Percentiles rank a stretch among this genome's conserved stretches.
These are phyloP conservation scores for Aethina tumida DNA, from an alignment of 1,140 invertebrate species.

Conservation along the genomic window DNA sequence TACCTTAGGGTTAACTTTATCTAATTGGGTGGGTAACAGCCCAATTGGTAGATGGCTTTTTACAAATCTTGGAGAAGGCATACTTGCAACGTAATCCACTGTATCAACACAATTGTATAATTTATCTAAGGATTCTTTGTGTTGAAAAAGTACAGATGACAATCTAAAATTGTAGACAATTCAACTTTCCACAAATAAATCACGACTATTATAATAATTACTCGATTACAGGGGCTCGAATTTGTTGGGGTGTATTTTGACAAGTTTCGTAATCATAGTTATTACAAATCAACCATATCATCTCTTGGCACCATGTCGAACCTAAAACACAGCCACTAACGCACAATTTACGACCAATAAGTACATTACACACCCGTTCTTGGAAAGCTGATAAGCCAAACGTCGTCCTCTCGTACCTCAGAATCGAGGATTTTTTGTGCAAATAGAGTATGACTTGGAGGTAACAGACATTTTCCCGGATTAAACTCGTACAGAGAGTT, in stretches of 20 bases:
- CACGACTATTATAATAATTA: slow-evolving; percentile 22
- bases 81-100: slow-evolving; percentile 55
- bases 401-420: slow-evolving; percentile 56
- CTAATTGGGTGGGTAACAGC: slow-evolving; percentile 58
- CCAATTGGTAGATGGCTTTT: slow-evolving; percentile 73
- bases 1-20: slow-evolving; percentile 65
- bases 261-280: slow-evolving; percentile 68
- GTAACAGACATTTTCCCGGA: slow-evolving; percentile 56
- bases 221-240: slow-evolving; percentile 34
- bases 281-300: slow-evolving; percentile 76
- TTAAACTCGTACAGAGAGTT: slow-evolving; percentile 58
- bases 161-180: slow-evolving; percentile 17
- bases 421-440: slow-evolving; percentile 58
- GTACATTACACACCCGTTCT: slow-evolving; percentile 52
- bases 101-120: slow-evolving; percentile 45
- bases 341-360: not conserved
- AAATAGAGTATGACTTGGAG: slow-evolving; percentile 54
- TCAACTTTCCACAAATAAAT: not conserved
- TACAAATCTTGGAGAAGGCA: slow-evolving; percentile 60
- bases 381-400: slow-evolving; percentile 74
- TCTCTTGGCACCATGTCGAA: slow-evolving; percentile 82
- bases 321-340: slow-evolving; percentile 41
- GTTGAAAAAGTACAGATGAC: slow-evolving; percentile 18
- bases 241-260: slow-evolving; percentile 50
- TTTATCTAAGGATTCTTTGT: slow-evolving; percentile 13